A percentile compares a stretch with the other conserved stretches of the same genome.
Conservation (phyloP, 2,113 vertebrate genomes). For the Carettochelys insculpta region DNA sequence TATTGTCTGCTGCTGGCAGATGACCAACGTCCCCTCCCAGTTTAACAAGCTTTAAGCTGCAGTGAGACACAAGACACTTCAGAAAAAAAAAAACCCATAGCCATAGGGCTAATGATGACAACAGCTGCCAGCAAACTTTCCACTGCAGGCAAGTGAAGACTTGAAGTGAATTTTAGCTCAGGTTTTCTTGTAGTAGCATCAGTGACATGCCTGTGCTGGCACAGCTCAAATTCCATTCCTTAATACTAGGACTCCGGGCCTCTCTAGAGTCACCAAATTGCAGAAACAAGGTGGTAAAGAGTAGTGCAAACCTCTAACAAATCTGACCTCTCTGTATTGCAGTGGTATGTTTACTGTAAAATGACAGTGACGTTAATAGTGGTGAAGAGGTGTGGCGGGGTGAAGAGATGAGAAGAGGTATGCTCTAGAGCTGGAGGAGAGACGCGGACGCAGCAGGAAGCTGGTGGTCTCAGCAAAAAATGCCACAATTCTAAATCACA, state of each 20-base stretch:
- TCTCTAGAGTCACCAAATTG: constrained; percentile 57
- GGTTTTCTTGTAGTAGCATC: constrained; percentile 82
- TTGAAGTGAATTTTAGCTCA: constrained; percentile 78
- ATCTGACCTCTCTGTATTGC: constrained; percentile 33
- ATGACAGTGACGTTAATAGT: background rate
- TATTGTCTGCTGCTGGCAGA: constrained; percentile 79
- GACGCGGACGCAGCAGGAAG: background rate
- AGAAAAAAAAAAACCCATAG: constrained; percentile 77
- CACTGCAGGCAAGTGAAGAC: constrained; percentile 82
- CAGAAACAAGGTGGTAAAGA: constrained; percentile 48
- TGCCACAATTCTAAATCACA: background rate
- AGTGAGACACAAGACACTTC: constrained; percentile 81
- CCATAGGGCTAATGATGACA: constrained; percentile 87
- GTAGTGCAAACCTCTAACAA: constrained; percentile 12
- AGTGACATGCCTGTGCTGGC: constrained; percentile 84
- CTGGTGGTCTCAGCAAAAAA: constrained; percentile 2
- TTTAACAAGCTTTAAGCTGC: constrained; percentile 83
- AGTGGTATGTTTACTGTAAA: background rate
- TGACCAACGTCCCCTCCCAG: constrained; percentile 79
- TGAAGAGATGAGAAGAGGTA: background rate
- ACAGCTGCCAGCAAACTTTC: constrained; percentile 84
- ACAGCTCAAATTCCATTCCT: constrained; percentile 79
- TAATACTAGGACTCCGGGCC: constrained; percentile 74
- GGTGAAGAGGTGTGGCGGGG: background rate
- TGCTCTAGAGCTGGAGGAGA: background rate